Evolutionary conservation across 2,797 vertebrate species (phyloP).

Genomic region (Labeo calbasu): DNA sequence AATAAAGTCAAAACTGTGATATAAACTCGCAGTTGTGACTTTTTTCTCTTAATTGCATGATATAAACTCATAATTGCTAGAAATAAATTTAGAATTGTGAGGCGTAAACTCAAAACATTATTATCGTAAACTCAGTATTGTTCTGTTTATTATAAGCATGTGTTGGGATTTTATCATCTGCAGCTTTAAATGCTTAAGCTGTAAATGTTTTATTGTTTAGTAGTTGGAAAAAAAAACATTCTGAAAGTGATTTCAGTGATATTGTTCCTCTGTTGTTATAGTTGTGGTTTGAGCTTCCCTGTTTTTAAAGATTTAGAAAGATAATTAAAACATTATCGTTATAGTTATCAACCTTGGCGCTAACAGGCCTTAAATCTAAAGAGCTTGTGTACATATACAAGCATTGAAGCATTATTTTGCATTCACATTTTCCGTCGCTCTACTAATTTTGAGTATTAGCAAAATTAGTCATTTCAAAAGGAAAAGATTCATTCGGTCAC

Average conservation of each 20-base stretch:
- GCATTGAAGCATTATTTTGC: background rate
- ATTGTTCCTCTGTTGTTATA: background rate
- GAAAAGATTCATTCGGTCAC: background rate
- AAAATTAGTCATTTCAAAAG: background rate
- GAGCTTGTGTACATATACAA: background rate
- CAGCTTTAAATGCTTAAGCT: background rate
- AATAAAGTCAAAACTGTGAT: no score
- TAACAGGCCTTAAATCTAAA: background rate
- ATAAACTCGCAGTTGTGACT: no score
- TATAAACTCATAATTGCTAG: no score
- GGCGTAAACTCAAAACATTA: no score
- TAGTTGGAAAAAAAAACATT: background rate
- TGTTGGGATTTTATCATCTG: background rate
- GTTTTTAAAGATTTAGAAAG: background rate
- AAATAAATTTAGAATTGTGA: no score
- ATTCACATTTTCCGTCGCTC: background rate
- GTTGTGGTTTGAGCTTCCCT: background rate
- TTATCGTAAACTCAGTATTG: background rate
- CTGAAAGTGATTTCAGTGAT: background rate
- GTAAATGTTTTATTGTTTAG: background rate
- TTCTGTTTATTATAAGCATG: background rate
- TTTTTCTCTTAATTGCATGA: no score
- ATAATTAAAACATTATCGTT: background rate
- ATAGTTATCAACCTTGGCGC: background rate
- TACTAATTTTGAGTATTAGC: background rate